phyloP scores from a whole-genome alignment of 2,888 invertebrate species.

The Eurois occulta region DNA sequence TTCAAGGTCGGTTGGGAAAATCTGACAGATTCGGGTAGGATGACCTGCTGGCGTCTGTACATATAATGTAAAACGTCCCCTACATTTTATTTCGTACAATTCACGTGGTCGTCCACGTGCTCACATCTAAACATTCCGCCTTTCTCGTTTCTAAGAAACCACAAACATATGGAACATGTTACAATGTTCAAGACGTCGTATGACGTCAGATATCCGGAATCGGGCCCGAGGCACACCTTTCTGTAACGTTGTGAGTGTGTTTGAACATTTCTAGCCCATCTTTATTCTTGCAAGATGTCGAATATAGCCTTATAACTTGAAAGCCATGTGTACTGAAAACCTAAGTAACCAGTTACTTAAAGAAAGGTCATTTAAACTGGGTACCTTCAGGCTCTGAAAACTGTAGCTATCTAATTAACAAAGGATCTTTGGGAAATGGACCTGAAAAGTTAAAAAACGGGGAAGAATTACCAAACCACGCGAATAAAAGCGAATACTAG shows the following conservation, averaged over 20 bases:
- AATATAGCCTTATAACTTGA: constrained; percentile 1
- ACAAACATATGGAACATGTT: constrained; percentile 44
- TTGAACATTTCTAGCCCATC: constrained; percentile 5
- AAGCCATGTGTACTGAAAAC: not conserved
- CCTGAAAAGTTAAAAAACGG: not conserved
- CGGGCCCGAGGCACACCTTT: constrained; percentile 33
- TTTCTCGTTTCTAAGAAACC: constrained; percentile 40
- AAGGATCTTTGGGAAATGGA: not conserved
- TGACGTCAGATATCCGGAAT: constrained; percentile 51
- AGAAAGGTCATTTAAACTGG: not conserved
- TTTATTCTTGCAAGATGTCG: constrained; percentile 17
- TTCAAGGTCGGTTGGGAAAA: too few relatives aligned
- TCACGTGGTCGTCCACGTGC: not conserved
- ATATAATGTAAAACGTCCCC: not conserved
- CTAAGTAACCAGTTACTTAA: not conserved
- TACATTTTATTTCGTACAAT: constrained; percentile 1
- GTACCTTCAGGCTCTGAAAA: not conserved
- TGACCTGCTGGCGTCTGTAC: too few relatives aligned
- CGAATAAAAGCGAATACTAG: constrained; percentile 7
- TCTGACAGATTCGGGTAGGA: too few relatives aligned
- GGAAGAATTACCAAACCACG: not conserved
- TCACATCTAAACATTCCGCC: constrained; percentile 11
- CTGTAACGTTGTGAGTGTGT: constrained; percentile 31
- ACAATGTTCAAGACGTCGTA: constrained; percentile 13
- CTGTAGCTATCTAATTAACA: constrained; percentile 22